These are phyloP conservation scores for Torymus aiolomorphi DNA, from an alignment of 2,888 invertebrate species.

Conservation along the genomic window DNA sequence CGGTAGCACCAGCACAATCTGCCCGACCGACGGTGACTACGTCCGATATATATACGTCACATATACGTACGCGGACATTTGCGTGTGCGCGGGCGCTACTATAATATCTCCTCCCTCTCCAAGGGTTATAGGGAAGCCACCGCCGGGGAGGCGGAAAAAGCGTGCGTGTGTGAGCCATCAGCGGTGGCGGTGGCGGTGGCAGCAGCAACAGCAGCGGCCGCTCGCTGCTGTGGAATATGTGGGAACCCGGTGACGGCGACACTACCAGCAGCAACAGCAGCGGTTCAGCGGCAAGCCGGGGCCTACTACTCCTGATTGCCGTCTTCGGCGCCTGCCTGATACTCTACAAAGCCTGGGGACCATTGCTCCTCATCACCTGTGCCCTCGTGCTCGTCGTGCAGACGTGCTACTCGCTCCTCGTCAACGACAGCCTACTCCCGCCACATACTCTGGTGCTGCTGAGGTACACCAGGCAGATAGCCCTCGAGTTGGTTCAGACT, in stretches of 20 bases:
- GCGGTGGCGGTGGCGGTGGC: not conserved
- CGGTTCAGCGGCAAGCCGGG: conserved; percentile 59
- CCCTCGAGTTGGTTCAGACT: conserved; percentile 55
- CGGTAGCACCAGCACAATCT: no score
- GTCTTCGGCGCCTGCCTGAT: conserved; percentile 68
- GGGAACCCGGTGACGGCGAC: conserved; percentile 42
- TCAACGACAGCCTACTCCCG: conserved; percentile 69
- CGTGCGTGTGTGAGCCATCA: not conserved
- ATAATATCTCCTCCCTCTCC: no score
- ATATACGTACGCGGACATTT: no score
- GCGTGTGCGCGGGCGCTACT: no score
- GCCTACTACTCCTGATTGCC: conserved; percentile 68
- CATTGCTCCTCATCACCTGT: conserved; percentile 65
- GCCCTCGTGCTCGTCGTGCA: conserved; percentile 67
- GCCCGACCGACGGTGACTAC: no score
- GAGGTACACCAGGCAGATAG: conserved; percentile 59
- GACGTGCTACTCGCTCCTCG: conserved; percentile 68
- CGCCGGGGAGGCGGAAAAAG: not conserved
- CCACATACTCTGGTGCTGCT: conserved; percentile 62
- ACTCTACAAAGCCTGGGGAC: conserved; percentile 69
- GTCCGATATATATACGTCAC: no score
- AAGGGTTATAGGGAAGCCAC: no score
- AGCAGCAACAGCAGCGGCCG: conserved; percentile 27
- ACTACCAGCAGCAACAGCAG: conserved; percentile 15
- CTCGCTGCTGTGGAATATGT: conserved; percentile 52